Percentiles rank a stretch among this genome's conserved stretches.
Evolutionary conservation across 2,113 vertebrate species (phyloP).

Genomic region (Aegithalos caudatus): DNA sequence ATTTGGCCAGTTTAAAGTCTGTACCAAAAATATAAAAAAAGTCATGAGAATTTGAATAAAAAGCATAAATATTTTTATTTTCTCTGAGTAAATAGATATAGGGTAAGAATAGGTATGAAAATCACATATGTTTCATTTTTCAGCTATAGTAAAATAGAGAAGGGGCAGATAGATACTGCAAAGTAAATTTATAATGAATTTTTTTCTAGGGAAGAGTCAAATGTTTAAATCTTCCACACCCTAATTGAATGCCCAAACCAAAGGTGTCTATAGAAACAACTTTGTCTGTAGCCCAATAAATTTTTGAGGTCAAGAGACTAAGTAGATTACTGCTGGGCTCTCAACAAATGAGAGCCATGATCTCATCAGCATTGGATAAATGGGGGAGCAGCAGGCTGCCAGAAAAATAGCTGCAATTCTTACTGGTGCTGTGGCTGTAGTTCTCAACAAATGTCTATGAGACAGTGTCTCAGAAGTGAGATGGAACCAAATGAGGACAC

Average conservation of each 20-base stretch:
- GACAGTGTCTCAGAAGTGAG: neutral
- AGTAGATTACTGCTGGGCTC: neutral
- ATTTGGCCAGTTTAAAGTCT: neutral
- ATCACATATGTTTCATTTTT: neutral
- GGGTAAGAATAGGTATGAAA: neutral
- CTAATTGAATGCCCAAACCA: neutral
- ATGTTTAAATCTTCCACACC: neutral
- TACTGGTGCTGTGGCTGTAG: neutral
- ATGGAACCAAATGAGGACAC: neutral
- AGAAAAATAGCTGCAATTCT: neutral
- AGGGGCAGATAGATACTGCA: neutral
- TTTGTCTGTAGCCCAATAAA: neutral
- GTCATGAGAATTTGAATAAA: neutral
- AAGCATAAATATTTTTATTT: neutral
- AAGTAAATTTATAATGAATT: neutral
- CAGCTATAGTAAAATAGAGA: neutral
- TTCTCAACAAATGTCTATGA: neutral
- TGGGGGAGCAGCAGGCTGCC: neutral
- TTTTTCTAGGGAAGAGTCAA: neutral
- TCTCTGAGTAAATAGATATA: neutral
- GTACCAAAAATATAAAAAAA: neutral
- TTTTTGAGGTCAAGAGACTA: neutral
- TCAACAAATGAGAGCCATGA: neutral
- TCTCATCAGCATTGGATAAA: neutral
- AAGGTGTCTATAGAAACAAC: neutral